phyloP scores from a whole-genome alignment of 2,888 invertebrate species.

The Ommatoiulus sabulosus region DNA sequence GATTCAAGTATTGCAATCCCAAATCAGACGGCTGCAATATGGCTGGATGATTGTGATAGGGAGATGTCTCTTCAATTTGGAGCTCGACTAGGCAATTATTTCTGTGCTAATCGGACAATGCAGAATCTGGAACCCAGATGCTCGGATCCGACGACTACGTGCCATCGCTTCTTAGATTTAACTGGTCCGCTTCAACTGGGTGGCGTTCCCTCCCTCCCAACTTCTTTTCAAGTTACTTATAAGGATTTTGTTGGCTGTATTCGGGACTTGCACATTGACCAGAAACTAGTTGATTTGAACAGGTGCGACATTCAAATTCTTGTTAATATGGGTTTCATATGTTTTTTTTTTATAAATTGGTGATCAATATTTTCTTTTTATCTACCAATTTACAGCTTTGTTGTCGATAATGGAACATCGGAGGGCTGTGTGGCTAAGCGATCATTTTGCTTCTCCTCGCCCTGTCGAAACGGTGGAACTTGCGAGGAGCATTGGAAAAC shows the following conservation, averaged over 20 bases:
- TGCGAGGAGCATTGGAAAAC: constrained; percentile 91
- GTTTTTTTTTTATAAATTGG: background rate
- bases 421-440: constrained; percentile 89
- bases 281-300: constrained; percentile 87
- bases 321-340: background rate
- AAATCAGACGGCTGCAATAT: constrained; percentile 81
- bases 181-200: constrained; percentile 92
- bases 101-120: constrained; percentile 83
- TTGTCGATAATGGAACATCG: constrained; percentile 89
- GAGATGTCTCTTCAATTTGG: constrained; percentile 80
- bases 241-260: constrained; percentile 90
- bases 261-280: constrained; percentile 86
- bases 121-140: constrained; percentile 78
- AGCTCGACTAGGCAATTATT: constrained; percentile 78
- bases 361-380: background rate
- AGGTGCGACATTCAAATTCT: constrained; percentile 68
- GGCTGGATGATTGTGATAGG: constrained; percentile 89
- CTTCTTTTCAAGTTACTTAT: constrained; percentile 64
- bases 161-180: constrained; percentile 84
- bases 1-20: background rate
- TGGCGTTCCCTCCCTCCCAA: constrained; percentile 84
- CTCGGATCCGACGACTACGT: constrained; percentile 69
- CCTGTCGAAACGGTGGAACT: constrained; percentile 88
- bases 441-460: constrained; percentile 83
- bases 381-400: constrained; percentile 72